Evolutionary conservation across 2,113 vertebrate species (phyloP).

Genomic region (Platysteira castanea): DNA sequence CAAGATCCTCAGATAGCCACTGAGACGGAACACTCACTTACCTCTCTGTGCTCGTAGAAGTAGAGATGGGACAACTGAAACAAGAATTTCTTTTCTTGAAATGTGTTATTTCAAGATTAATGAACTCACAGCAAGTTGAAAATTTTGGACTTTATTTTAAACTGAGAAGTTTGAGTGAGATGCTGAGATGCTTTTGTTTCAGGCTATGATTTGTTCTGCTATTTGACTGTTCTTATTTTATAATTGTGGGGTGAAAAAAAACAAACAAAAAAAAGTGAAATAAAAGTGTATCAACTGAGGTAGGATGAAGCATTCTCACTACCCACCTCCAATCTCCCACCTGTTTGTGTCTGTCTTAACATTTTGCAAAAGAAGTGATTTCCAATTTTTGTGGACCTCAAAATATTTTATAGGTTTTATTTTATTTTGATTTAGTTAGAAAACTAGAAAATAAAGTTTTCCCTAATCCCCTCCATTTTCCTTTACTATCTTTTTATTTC

Average conservation of each 20-base stretch:
- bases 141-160: background rate
- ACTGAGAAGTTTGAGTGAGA: background rate
- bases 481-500: background rate
- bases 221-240: background rate
- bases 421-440: background rate
- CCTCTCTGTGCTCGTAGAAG: background rate
- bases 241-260: background rate
- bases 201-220: background rate
- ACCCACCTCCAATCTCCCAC: background rate
- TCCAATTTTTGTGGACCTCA: background rate
- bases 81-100: background rate
- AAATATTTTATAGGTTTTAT: background rate
- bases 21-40: background rate
- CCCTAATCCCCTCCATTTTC: background rate
- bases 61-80: background rate
- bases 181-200: background rate
- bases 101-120: background rate
- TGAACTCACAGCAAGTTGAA: background rate
- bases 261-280: background rate
- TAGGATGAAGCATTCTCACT: background rate
- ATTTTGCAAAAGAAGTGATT: background rate
- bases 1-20: background rate
- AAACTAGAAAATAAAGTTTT: background rate
- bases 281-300: background rate
- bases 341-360: background rate